phyloP scores from a whole-genome alignment of 1,140 invertebrate genomes.

The Lanistes nyassanus region DNA sequence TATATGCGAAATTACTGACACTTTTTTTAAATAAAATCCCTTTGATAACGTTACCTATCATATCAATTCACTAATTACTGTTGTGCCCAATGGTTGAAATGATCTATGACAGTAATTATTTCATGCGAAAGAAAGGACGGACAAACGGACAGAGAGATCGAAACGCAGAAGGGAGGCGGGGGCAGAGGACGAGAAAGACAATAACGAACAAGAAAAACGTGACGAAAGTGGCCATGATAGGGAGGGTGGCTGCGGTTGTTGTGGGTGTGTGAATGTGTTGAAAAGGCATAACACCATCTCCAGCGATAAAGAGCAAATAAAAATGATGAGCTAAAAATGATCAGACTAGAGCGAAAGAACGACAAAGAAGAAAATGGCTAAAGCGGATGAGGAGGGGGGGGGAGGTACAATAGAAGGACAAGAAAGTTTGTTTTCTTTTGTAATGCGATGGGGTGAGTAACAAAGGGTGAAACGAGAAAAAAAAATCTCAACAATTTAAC shows the following conservation, averaged over 20 bases:
- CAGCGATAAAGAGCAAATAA: not conserved
- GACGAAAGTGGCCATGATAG: not conserved
- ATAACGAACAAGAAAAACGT: not conserved
- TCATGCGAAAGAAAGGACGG: too few species aligned
- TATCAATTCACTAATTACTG: too few species aligned
- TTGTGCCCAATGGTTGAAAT: too few species aligned
- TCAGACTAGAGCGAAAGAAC: not conserved
- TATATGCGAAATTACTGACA: too few species aligned
- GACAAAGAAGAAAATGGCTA: not conserved
- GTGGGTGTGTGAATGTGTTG: not conserved
- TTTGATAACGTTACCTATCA: too few species aligned
- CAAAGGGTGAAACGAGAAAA: not conserved
- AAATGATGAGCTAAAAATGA: too few species aligned
- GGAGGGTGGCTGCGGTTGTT: not conserved
- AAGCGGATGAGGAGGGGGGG: not conserved
- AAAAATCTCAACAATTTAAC: not conserved
- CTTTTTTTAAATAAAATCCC: too few species aligned
- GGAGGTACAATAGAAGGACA: not conserved
- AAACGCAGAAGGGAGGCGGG: not conserved
- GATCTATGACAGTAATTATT: too few species aligned
- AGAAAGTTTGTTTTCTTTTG: too few species aligned
- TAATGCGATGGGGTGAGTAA: too few species aligned
- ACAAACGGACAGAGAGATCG: slow-evolving; percentile 11
- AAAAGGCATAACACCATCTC: not conserved
- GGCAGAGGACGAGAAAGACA: not conserved